Conservation (phyloP, 2,113 vertebrate species). For the Capricornis sumatraensis region DNA sequence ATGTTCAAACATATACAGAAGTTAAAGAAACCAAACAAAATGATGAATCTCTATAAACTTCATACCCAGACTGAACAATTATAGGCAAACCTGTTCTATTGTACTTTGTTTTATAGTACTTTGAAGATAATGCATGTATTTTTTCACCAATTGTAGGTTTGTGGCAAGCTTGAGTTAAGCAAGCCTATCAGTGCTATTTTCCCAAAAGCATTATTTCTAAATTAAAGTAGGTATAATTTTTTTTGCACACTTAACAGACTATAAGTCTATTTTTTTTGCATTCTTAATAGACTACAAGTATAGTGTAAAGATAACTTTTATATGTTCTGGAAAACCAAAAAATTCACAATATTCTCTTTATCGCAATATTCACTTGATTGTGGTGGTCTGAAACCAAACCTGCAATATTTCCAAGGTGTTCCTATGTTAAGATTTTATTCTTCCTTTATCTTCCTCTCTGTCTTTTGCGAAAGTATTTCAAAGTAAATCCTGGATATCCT, state of each 20-base stretch:
- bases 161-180: neutral
- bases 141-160: neutral
- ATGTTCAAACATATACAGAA: neutral
- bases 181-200: neutral
- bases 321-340: neutral
- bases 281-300: neutral
- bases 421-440: neutral
- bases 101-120: neutral
- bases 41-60: neutral
- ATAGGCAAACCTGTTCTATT: neutral
- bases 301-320: neutral
- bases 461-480: neutral
- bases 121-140: neutral
- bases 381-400: neutral
- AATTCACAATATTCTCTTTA: neutral
- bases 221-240: neutral
- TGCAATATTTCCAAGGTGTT: neutral
- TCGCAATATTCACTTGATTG: neutral
- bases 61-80: neutral
- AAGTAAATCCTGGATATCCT: neutral
- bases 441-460: neutral
- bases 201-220: neutral
- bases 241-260: neutral
- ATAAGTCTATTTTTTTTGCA: neutral
- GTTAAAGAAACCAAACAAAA: neutral